Percentiles rank a stretch among this genome's conserved stretches.
Conservation (phyloP, 2,888 invertebrate genomes). For the Acleris cristana region DNA sequence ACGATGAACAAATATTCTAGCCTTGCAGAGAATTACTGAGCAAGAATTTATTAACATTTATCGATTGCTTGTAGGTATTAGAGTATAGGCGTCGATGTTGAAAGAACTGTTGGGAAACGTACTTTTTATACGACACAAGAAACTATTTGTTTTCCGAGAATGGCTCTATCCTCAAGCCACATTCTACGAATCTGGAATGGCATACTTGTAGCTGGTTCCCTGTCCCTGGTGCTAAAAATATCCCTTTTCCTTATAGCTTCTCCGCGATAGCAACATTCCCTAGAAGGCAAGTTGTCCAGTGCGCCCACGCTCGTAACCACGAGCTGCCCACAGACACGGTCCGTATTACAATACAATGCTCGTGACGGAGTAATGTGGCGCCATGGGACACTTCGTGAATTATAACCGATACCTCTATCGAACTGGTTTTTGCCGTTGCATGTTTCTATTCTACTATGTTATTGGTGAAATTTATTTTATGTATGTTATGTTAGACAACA, state of each 20-base stretch:
- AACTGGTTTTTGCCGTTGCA: conserved; percentile 19
- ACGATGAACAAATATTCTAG: not conserved
- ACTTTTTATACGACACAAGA: conserved; percentile 1
- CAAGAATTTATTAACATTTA: conserved; percentile 10
- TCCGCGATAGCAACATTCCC: conserved; percentile 75
- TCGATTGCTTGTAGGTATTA: conserved; percentile 12
- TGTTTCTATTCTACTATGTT: not conserved
- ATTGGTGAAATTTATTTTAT: not conserved
- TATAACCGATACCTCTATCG: conserved; percentile 20
- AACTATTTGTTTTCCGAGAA: conserved; percentile 3
- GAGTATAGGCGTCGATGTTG: conserved; percentile 22
- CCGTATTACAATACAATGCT: conserved; percentile 58
- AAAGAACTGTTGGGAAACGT: conserved; percentile 12
- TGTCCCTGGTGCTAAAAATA: conserved; percentile 34
- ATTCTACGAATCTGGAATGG: conserved; percentile 16
- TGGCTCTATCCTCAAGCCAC: not conserved
- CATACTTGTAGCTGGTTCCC: conserved; percentile 14
- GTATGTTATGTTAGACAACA: too few relatives aligned
- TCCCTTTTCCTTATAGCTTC: conserved; percentile 47
- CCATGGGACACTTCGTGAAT: conserved; percentile 48
- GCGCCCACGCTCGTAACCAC: conserved; percentile 61
- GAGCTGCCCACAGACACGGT: conserved; percentile 46
- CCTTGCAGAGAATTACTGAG: conserved; percentile 3
- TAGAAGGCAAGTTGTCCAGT: conserved; percentile 70
- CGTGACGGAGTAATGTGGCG: conserved; percentile 60